These are phyloP conservation scores for Drosophila macrospina DNA, from an alignment of 2,888 invertebrate species.

Conservation along the genomic window DNA sequence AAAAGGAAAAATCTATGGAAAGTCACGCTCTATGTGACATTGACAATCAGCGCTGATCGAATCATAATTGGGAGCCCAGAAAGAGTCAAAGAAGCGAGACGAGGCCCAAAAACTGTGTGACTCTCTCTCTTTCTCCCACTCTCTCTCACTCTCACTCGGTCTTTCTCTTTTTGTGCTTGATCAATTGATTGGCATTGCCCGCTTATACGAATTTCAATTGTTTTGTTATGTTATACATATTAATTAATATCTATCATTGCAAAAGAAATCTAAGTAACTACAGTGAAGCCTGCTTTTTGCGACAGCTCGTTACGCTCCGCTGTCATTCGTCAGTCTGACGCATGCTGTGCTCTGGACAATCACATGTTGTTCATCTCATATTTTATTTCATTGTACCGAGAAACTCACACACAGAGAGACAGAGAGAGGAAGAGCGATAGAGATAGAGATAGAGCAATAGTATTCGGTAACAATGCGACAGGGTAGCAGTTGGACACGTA, in stretches of 20 bases:
- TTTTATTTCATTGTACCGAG: conserved; percentile 12
- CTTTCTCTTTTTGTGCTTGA: conserved; percentile 8
- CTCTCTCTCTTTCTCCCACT: not conserved
- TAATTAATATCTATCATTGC: conserved; percentile 19
- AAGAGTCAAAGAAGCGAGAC: not conserved
- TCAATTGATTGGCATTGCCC: conserved; percentile 61
- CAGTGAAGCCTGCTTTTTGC: conserved; percentile 16
- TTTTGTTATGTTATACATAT: conserved; percentile 43
- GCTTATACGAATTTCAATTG: conserved; percentile 56
- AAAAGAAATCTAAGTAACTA: conserved; percentile 4
- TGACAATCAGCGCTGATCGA: conserved; percentile 61
- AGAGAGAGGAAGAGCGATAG: too few relatives aligned
- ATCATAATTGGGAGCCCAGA: conserved; percentile 29
- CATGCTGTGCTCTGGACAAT: conserved; percentile 11
- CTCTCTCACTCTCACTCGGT: not conserved
- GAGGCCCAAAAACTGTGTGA: conserved; percentile 16
- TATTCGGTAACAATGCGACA: conserved; percentile 5
- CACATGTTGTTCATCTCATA: conserved; percentile 44
- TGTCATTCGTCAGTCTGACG: conserved; percentile 14
- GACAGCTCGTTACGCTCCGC: conserved; percentile 14
- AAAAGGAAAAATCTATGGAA: conserved; percentile 40
- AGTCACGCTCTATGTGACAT: conserved; percentile 50
- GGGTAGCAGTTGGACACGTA: conserved; percentile 24
- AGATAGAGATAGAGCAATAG: not conserved
- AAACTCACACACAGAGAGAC: not conserved